A percentile compares a stretch with the other conserved stretches of the same genome.
Evolutionary conservation across 53 echinoderm and acorn worm species (phyloP).

Genomic region (Mesocentrotus franciscanus): DNA sequence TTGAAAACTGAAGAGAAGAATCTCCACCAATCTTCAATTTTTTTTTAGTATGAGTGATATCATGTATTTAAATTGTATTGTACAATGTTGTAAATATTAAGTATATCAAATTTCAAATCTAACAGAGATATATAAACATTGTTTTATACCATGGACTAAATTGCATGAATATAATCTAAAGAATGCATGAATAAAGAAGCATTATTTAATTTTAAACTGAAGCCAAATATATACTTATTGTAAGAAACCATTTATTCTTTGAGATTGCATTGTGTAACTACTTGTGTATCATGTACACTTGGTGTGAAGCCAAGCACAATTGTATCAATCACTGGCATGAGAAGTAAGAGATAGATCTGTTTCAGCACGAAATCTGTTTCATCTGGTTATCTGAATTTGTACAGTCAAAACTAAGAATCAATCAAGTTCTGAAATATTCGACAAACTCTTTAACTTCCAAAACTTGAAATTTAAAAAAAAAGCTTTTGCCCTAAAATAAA

Average conservation of each 20-base stretch:
- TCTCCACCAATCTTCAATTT: background rate
- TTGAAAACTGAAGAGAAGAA: background rate
- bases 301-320: no score
- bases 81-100: slow-evolving; percentile 19
- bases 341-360: no score
- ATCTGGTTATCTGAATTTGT: background rate
- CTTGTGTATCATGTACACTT: no score
- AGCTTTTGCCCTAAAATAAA: background rate
- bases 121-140: slow-evolving; percentile 46
- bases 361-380: background rate
- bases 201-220: slow-evolving; percentile 29
- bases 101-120: background rate
- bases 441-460: background rate
- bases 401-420: background rate
- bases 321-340: no score
- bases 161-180: slow-evolving; percentile 39
- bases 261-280: background rate
- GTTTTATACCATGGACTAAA: slow-evolving; percentile 38
- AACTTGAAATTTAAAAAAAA: background rate
- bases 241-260: background rate
- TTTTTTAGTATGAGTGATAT: background rate
- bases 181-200: slow-evolving; percentile 36
- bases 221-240: background rate
- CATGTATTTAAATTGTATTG: slow-evolving; percentile 39
- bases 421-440: no score